phyloP scores from a whole-genome alignment of 2,888 invertebrate genomes.

The Ferdinandea cuprea region DNA sequence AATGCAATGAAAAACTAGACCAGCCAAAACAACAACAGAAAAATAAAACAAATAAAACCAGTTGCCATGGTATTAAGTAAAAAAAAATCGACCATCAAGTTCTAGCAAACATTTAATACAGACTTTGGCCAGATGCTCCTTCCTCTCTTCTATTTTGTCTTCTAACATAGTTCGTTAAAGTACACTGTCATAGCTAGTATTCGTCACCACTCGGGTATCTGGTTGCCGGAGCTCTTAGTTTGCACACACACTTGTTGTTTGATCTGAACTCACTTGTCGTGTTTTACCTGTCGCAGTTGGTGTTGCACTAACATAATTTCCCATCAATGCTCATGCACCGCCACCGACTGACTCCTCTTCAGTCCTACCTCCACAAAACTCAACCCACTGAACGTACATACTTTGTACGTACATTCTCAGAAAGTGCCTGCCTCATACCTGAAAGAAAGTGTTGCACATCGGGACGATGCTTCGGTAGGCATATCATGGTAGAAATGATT shows the following conservation, averaged over 20 bases:
- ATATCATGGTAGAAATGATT: not conserved
- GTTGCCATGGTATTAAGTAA: slow-evolving; percentile 6
- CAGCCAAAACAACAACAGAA: not conserved
- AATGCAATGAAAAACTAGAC: not conserved
- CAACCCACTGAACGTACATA: not conserved
- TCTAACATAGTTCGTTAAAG: not conserved
- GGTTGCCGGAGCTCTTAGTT: slow-evolving; percentile 11
- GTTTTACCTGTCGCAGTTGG: slow-evolving; percentile 43
- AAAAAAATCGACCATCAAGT: slow-evolving; percentile 6
- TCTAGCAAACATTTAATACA: not conserved
- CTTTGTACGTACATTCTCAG: slow-evolving; percentile 30
- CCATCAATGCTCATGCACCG: slow-evolving; percentile 3
- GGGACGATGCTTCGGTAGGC: not conserved
- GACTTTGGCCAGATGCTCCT: not conserved
- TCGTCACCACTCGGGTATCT: slow-evolving; percentile 22
- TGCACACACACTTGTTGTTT: slow-evolving; percentile 34
- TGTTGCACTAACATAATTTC: slow-evolving; percentile 43
- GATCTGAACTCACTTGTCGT: slow-evolving; percentile 44
- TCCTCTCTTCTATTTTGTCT: slow-evolving; percentile 8
- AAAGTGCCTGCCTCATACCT: not conserved
- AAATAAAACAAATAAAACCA: slow-evolving; percentile 2
- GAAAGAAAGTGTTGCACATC: slow-evolving; percentile 42
- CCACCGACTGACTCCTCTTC: not conserved
- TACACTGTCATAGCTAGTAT: not conserved
- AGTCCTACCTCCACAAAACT: not conserved